Evolutionary conservation across 2,888 invertebrate species (phyloP).

Genomic region (Disparrhopalites patrizii): DNA sequence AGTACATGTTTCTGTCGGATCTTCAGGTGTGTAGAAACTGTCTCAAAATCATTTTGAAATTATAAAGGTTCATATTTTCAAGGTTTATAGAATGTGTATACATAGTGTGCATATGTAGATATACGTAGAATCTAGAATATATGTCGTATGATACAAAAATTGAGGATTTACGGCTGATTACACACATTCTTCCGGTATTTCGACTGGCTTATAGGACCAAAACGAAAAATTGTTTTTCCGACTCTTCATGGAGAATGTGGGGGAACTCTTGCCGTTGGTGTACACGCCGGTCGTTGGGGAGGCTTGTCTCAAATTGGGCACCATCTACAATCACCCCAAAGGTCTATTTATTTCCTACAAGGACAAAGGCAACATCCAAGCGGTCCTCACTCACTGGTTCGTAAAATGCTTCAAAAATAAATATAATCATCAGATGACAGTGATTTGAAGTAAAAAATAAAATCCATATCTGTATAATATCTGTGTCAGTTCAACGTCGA

Average conservation of each 20-base stretch:
- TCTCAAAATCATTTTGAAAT: no score
- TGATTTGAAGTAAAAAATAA: no score
- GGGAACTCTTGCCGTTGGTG: conserved; percentile 85
- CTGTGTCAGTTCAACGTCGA: background rate
- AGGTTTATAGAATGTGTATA: no score
- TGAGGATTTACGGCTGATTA: no score
- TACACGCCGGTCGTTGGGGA: conserved; percentile 98
- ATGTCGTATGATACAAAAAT: no score
- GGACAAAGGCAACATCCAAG: conserved; percentile 91
- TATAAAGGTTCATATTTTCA: no score
- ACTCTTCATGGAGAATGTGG: conserved; percentile 78
- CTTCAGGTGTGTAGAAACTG: no score
- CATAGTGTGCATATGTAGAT: no score
- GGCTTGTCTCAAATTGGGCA: conserved; percentile 95
- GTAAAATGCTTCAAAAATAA: no score
- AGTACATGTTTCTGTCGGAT: conserved; percentile 88
- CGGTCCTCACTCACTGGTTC: conserved; percentile 89
- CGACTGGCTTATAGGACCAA: conserved; percentile 78
- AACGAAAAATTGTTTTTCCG: conserved; percentile 96
- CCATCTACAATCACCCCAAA: conserved; percentile 79
- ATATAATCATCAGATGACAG: background rate
- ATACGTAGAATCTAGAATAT: no score
- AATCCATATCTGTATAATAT: no score
- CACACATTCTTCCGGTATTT: no score
- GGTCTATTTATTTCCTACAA: conserved; percentile 95